These are phyloP conservation scores for Atta colombica DNA, from an alignment of 1,140 invertebrate species.

Conservation along the genomic window DNA sequence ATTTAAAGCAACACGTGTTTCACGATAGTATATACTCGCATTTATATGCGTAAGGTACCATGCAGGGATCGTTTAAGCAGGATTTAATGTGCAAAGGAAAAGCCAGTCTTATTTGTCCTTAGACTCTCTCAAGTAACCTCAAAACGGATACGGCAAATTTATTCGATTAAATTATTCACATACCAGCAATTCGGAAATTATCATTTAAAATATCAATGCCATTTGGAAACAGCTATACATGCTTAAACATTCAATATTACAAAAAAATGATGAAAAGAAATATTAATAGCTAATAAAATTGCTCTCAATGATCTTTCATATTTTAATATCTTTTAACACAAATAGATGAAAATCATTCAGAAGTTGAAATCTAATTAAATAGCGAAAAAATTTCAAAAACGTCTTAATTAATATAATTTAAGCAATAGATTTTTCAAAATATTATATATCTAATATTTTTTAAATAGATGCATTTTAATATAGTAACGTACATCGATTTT, in stretches of 20 bases:
- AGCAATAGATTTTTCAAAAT: not conserved
- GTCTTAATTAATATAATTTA: not conserved
- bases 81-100: constrained; percentile 55
- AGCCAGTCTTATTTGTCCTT: constrained; percentile 43
- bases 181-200: constrained; percentile 31
- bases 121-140: constrained; percentile 26
- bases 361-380: not conserved
- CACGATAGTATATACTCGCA: not conserved
- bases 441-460: not conserved
- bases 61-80: constrained; percentile 33
- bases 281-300: not conserved
- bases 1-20: constrained; percentile 30
- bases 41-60: constrained; percentile 18
- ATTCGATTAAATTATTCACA: constrained; percentile 57
- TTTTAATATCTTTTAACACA: not conserved
- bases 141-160: constrained; percentile 47
- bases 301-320: not conserved
- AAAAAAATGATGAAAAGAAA: not conserved
- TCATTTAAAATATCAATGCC: not conserved
- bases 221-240: not conserved
- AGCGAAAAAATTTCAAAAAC: not conserved
- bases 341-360: not conserved
- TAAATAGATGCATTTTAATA: not conserved
- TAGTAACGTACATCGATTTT: not conserved
- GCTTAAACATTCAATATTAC: not conserved